Evolutionary conservation across 2,888 invertebrate genomes (phyloP), one percentile per base, ranked within the genome.

Genomic region (Chironomus tentans): DNA sequence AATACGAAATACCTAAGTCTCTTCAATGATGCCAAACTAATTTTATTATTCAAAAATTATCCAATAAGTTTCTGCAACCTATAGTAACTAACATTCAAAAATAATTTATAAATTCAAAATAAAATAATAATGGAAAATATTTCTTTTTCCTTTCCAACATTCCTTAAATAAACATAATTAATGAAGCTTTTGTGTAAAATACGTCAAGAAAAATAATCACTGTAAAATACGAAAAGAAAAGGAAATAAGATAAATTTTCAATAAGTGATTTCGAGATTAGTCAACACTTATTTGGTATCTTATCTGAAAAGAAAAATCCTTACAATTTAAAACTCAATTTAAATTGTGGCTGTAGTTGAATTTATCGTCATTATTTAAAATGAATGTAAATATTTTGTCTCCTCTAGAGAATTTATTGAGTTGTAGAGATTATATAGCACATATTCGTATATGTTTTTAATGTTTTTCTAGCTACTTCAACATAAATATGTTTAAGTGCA

Each of bases 231-330:
- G 21, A 70, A 70, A 46, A 48, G 15, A 68, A 65, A 70, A 48
- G 4, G 70, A 48, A 70, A 21, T 48, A n/a, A 68, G 15, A 21
- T 15, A 61, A 21, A 46, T 70, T 50, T 28, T 50, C 50, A 56
- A 56, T 56, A 6, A 56, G 5, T 56, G 56, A 56, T 71, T 71
- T 71, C 71, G 24, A 71, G 50, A 50, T 71, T 71, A 71, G 50
- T 71, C 24, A 71, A 50, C 71, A 50, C 71, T 71, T 71, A 21
- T 22, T 65, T 65, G 3, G 13, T 65, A 65, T 65, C 13, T 21
- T 4, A 62, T 22, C 24, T 62, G 13, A 21, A 28, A 56, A 18
- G 56, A 56, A 56, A 56, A 56, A 56, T 65, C 65, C 13, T 22
- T 22, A 12, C 24, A 13, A 48, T 46, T 70, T 7, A 71, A 28